These are phyloP conservation scores for Diorhabda carinulata DNA, from an alignment of 1,140 invertebrate species.

Conservation along the genomic window DNA sequence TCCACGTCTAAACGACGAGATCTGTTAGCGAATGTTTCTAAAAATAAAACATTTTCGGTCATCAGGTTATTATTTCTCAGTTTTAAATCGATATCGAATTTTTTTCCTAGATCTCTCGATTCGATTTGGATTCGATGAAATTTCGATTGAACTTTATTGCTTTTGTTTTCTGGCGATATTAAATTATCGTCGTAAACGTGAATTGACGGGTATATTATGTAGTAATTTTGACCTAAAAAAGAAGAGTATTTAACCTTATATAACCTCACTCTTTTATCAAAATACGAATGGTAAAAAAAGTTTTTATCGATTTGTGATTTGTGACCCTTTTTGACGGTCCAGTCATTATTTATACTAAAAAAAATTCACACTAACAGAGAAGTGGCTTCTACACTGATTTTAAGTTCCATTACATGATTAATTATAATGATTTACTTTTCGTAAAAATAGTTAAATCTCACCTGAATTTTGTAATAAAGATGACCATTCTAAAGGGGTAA, in stretches of 20 bases:
- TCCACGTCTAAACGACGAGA: slow-evolving; percentile 32
- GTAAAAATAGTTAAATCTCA: background rate
- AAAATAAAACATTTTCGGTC: slow-evolving; percentile 34
- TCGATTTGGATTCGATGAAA: background rate
- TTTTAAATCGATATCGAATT: slow-evolving; percentile 33
- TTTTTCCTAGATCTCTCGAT: slow-evolving; percentile 22
- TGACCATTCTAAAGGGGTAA: slow-evolving; percentile 32
- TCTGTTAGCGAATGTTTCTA: slow-evolving; percentile 41
- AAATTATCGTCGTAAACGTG: slow-evolving; percentile 5
- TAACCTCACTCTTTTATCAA: too few species aligned
- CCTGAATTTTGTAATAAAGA: slow-evolving; percentile 27
- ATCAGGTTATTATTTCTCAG: slow-evolving; percentile 33
- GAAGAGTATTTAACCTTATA: too few species aligned
- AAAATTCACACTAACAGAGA: too few species aligned
- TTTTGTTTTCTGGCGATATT: slow-evolving; percentile 2
- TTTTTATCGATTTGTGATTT: too few species aligned
- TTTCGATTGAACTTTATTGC: slow-evolving; percentile 22
- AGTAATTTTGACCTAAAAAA: slow-evolving; percentile 20
- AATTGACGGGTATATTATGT: slow-evolving; percentile 13
- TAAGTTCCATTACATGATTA: too few species aligned
- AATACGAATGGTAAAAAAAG: too few species aligned
- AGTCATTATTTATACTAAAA: too few species aligned
- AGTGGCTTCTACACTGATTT: too few species aligned
- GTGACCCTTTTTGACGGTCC: too few species aligned
- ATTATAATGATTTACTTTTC: too few species aligned